Evolutionary conservation across 2,797 vertebrate species (phyloP), one percentile per base, ranked within the genome.

Genomic region (Channallabes apus): DNA sequence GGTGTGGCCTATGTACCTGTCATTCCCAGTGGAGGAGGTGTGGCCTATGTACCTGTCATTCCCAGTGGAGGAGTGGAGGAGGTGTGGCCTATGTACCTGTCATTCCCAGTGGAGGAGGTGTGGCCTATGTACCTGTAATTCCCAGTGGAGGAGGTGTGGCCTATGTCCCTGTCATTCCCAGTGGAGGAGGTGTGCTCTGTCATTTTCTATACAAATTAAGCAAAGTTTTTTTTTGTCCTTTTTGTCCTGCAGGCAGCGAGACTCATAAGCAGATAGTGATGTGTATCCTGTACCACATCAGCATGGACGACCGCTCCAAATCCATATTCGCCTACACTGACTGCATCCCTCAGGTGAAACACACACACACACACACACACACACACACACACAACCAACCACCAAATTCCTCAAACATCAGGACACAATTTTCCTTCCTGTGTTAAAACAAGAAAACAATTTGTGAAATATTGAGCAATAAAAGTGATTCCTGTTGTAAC

Each of bases 301-400:
- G 97, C 91, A 97, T 99, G 88, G 97, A 99, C 24, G 97, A 99
- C 88, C 95, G 96, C 38, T 97, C 98, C 89, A 98, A 97, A 90
- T 96, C 96, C 32, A 98, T 98, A 97, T 98, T 99, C 88, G 96
- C 96, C 0, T 97, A 98, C 90, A 99, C 97, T 0, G 97, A 98
- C 90, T 98, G 97, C 83, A 97, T 99, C 86, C 97, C 96, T 68
- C 97, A 98, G 96, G 98, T 98, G 94, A 1, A 89, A 29, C 51
- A 59, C 56, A 24, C 58, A 32, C 15, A 17, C 73, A 29, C 22
- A 41, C 38, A 41, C 38, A 41, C 38, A 41, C 38, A 41, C 38
- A 41, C 38, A 41, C 38, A 41, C 41, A 8, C 41, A 41, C 41
- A 41, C 41, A 41, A 7, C 8, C 41, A 41, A 7, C 6, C 59